Evolutionary conservation across 2,113 vertebrate species (phyloP).

Genomic region (Erinaceus europaeus): DNA sequence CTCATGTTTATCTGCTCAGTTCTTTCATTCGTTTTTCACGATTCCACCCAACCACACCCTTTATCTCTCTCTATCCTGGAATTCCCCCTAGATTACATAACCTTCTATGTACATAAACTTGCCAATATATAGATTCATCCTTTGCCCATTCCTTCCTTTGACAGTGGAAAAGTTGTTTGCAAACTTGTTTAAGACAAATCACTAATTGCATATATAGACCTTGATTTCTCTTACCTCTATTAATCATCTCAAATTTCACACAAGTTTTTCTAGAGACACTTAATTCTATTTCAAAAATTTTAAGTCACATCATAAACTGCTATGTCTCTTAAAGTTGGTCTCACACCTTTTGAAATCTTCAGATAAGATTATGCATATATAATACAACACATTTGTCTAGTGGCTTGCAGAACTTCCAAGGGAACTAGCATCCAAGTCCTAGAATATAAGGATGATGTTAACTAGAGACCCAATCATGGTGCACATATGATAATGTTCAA

Average conservation of each 20-base stretch:
- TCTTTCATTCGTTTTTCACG: not conserved
- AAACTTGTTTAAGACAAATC: not conserved
- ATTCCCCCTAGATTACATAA: not conserved
- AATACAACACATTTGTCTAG: not conserved
- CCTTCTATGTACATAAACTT: not conserved
- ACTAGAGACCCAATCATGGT: too few species aligned
- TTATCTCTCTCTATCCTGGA: not conserved
- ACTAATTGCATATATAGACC: too few species aligned
- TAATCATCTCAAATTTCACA: not conserved
- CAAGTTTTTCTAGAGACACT: not conserved
- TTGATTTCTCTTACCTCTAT: not conserved
- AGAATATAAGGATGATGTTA: not conserved
- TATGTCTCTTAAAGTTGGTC: not conserved
- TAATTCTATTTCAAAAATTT: not conserved
- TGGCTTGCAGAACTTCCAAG: not conserved
- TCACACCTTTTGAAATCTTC: not conserved
- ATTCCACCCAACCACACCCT: accelerated
- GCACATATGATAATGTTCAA: too few species aligned
- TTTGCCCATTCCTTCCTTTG: not conserved
- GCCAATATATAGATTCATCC: not conserved
- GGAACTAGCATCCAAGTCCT: not conserved
- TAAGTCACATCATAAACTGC: not conserved
- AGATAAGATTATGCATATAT: not conserved
- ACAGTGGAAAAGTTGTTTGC: not conserved
- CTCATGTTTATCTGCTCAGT: not conserved